Percentiles rank a stretch among this genome's conserved stretches.
Evolutionary conservation across 2,113 vertebrate species (phyloP).

Genomic region (Athene cunicularia): DNA sequence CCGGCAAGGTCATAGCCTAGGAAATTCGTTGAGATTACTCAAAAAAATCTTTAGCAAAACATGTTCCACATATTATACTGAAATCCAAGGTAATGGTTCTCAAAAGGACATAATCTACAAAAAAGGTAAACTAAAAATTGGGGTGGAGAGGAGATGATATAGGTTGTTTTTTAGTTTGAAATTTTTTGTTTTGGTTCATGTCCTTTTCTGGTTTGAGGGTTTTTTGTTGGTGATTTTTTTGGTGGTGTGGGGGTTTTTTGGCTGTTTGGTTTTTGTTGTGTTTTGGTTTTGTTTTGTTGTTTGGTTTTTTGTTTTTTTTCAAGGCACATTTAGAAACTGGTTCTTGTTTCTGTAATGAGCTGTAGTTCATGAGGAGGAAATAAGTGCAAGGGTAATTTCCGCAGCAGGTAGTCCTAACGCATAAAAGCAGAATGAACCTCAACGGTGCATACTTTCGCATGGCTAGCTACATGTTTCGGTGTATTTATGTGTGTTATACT

Average conservation of each 20-base stretch:
- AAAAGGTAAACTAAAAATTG: neutral
- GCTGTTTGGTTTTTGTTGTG: too few relatives aligned
- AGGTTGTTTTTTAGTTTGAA: neutral
- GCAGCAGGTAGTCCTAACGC: neutral
- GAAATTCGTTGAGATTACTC: neutral
- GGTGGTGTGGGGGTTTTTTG: neutral
- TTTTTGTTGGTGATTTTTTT: neutral
- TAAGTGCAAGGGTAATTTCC: neutral
- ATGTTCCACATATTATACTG: accelerated
- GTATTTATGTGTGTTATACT: neutral
- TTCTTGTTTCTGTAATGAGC: neutral
- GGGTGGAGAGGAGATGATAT: accelerated
- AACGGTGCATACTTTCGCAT: neutral
- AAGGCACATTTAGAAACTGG: neutral
- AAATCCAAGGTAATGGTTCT: neutral
- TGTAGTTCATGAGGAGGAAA: neutral
- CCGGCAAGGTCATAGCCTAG: neutral
- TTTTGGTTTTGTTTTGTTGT: too few relatives aligned
- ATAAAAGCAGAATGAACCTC: neutral
- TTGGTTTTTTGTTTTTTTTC: too few relatives aligned
- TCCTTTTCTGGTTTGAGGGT: neutral
- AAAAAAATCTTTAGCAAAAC: neutral
- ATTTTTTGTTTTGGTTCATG: neutral
- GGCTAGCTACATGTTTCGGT: neutral
- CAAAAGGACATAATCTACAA: neutral